A percentile compares a stretch with the other conserved stretches of the same genome.
Conservation (phyloP, 2,797 vertebrate genomes). For the Sebastes matsubarae region DNA sequence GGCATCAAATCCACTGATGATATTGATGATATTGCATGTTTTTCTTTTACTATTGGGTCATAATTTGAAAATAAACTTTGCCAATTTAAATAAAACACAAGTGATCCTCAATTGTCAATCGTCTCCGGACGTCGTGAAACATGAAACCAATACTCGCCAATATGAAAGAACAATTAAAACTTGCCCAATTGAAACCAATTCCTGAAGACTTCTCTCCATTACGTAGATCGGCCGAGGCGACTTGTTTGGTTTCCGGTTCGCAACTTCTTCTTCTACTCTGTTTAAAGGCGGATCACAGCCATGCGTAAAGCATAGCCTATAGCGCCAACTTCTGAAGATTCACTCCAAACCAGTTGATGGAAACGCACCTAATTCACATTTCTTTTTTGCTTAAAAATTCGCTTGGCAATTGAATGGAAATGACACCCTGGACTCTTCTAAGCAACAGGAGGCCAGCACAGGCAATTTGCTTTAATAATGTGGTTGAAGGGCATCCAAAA, state of each 20-base stretch:
- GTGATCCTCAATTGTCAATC: background rate
- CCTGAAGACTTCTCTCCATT: too few relatives aligned
- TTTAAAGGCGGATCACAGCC: background rate
- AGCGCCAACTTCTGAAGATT: background rate
- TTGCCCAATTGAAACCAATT: too few relatives aligned
- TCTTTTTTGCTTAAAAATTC: background rate
- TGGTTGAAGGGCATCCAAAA: background rate
- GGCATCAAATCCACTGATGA: background rate
- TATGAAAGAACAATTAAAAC: background rate
- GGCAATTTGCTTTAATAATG: background rate
- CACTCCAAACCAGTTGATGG: background rate
- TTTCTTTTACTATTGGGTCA: background rate
- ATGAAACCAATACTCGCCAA: background rate
- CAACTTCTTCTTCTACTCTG: background rate
- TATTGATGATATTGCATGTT: background rate
- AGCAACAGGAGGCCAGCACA: background rate
- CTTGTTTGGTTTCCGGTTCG: background rate
- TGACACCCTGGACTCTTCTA: background rate
- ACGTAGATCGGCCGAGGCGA: background rate
- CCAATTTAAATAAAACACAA: background rate
- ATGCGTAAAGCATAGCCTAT: background rate
- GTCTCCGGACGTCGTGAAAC: background rate
- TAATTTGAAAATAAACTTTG: background rate
- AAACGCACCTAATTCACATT: background rate
- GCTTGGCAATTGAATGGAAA: background rate